These are phyloP conservation scores for Nesoenas mayeri DNA, from an alignment of 2,113 vertebrate genomes.

Conservation along the genomic window DNA sequence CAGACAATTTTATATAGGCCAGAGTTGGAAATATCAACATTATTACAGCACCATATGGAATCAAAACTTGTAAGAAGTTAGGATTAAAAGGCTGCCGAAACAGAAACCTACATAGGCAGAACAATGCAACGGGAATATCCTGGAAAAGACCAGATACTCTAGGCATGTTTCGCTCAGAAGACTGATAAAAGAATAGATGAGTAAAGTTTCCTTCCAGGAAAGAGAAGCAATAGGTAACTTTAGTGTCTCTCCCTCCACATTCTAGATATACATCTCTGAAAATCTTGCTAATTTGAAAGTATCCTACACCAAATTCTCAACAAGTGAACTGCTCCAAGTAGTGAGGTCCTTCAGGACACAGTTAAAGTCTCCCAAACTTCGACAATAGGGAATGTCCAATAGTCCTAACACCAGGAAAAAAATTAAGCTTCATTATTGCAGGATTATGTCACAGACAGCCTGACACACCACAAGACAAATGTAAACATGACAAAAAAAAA, in stretches of 20 bases:
- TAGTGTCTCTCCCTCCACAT: conserved; percentile 18
- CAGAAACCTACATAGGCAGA: conserved; percentile 30
- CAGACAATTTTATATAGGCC: conserved; percentile 26
- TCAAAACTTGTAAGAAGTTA: conserved; percentile 33
- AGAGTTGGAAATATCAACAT: conserved; percentile 8
- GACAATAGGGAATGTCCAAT: conserved; percentile 36
- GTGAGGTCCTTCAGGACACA: conserved; percentile 42
- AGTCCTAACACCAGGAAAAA: conserved; percentile 7
- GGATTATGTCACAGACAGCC: conserved; percentile 65
- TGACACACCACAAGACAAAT: conserved; percentile 54
- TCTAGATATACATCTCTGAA: conserved; percentile 5
- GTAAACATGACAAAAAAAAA: conserved; percentile 30
- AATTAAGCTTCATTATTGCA: conserved; percentile 17
- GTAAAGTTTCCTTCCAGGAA: conserved; percentile 31
- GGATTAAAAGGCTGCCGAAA: conserved; percentile 57
- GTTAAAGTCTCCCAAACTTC: conserved; percentile 42
- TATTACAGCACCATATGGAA: conserved; percentile 37
- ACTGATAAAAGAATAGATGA: conserved; percentile 21
- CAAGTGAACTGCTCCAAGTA: background rate
- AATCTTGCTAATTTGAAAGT: conserved; percentile 33
- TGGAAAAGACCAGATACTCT: conserved; percentile 14
- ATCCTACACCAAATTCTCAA: conserved; percentile 17
- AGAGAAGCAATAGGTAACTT: conserved; percentile 23
- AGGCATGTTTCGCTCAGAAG: conserved; percentile 45
- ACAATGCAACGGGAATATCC: conserved; percentile 17